These are phyloP conservation scores for Epizoanthus scotinus DNA, from an alignment of 92 coral and sea anemone genomes.

Conservation along the genomic window DNA sequence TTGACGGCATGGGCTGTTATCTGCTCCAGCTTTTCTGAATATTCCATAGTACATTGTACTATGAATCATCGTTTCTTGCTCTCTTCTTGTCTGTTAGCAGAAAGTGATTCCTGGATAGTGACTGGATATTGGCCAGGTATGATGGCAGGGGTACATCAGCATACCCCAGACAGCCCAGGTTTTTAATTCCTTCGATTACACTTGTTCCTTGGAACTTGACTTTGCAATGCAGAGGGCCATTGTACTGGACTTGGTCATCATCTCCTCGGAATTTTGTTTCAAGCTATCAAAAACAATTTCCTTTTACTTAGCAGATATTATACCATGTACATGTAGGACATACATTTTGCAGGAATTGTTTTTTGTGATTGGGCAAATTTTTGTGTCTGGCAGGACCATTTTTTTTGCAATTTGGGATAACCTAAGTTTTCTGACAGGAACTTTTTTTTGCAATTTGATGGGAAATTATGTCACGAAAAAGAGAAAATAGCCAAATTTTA, in stretches of 20 bases:
- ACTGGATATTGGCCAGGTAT: conserved; percentile 76
- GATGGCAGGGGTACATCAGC: conserved; percentile 86
- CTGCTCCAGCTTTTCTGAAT: neutral
- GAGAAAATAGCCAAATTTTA: too few species aligned
- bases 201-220: conserved; percentile 91
- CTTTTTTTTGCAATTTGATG: too few species aligned
- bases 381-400: too few species aligned
- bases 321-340: too few species aligned
- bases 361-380: too few species aligned
- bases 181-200: conserved; percentile 89
- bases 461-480: too few species aligned
- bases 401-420: too few species aligned
- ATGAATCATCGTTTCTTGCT: conserved; percentile 30
- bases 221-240: conserved; percentile 65
- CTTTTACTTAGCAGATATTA: too few species aligned
- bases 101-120: conserved; percentile 79
- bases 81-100: conserved; percentile 73
- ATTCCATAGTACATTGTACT: neutral
- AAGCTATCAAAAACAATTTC: conserved; percentile 44
- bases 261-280: conserved; percentile 72
- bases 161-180: conserved; percentile 65
- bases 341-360: too few species aligned
- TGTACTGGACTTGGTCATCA: conserved; percentile 50
- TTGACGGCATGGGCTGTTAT: neutral
- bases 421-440: too few species aligned